Base-by-base conservation (phyloP, 2,888 invertebrate species). In the Tillus elongatus region DNA sequence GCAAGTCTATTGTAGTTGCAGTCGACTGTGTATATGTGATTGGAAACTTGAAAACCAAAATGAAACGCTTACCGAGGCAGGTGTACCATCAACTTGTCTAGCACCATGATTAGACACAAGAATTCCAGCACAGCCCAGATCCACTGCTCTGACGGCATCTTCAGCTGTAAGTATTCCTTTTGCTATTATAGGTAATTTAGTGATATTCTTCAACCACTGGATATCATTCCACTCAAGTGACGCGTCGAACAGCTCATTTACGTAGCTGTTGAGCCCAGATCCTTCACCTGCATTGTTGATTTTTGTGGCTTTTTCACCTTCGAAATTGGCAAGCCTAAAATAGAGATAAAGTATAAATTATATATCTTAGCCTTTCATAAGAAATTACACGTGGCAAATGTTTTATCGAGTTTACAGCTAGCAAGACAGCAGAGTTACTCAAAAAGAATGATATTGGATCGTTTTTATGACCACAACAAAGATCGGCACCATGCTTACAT, bases 31-130 rank as follows among this genome's bases (percentile, higher is more conserved):
- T n/a, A 19, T 19, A 19, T 19, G 24, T 19, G 24, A 19, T 8
- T 19, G 6, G 24, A 19, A 6, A n/a, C n/a, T 19, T 8, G 6
- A 19, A 24, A 27, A 27, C 12, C 4, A 15, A 33, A 8, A 30
- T 4, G 13, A 14, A 13, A 27, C 16, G 51, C 58, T 61, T 69
- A 88, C 87, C 37, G 90, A 75, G 8, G 92, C 79, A 9, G 87
- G 82, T 6, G 83, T 81, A n/a, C 79, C 75, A 58, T 91, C 91
- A 19, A 91, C 66, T 66, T 95, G 95, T 41, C 93, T 72, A 0
- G 83, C 95, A 2, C 95, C 95, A 61, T 95, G 95, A 64, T 95
- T 95, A 0, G 93, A 95, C 2, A 96, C 93, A 41, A 90, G 70
- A 37, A 95, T 77, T 1, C 77, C 95, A 2, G 75, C 68, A 30